Base-by-base conservation (phyloP, 2,888 invertebrate species). In the Melipona bicolor region DNA sequence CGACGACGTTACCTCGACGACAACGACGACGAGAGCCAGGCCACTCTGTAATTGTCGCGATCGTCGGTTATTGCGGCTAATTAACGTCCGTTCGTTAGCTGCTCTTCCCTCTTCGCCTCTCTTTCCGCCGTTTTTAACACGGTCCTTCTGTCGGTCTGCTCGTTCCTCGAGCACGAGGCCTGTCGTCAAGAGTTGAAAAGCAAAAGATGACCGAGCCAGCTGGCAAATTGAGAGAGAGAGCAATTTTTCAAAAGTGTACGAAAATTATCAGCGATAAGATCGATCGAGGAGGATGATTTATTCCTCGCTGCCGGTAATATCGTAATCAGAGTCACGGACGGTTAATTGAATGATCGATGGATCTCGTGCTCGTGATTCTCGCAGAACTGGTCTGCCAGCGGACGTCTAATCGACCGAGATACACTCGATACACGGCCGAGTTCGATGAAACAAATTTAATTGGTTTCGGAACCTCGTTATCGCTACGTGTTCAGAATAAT, bases 31-130 rank as follows among this genome's bases (percentile, higher is more conserved):
- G 49, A 43, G 78, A 67, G 71, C 54, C 32, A 54, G 73, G 24
- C 36, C 67, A 64, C 68, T 74, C 77, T 84, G 68, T 86, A 87
- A 89, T 87, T 86, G 88, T 89, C 80, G 75, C 84, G 78, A 87
- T 89, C 83, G 82, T 81, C 77, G 86, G 74, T 86, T 88, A 89
- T 87, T 68, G 83, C 77, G 80, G 82, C 84, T 89, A 90, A 90
- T 90, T 90, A 88, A 87, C 87, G 86, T 76, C 80, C 83, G 78
- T 79, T 85, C 86, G 86, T 83, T 75, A 81, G 62, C 78, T 73
- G 83, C 82, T 77, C 81, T 77, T 81, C 77, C 61, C 50, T 77
- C 17, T 19, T 49, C 68, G 78, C 69, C 72, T 78, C 79, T 70
- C 65, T 54, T 62, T 19, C 49, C n/a, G 50, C 64, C 54, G 27